A percentile compares a stretch with the other conserved stretches of the same genome.
These are phyloP conservation scores for Brachyrhaphis roseni DNA, from an alignment of 2,797 vertebrate genomes.

Conservation along the genomic window DNA sequence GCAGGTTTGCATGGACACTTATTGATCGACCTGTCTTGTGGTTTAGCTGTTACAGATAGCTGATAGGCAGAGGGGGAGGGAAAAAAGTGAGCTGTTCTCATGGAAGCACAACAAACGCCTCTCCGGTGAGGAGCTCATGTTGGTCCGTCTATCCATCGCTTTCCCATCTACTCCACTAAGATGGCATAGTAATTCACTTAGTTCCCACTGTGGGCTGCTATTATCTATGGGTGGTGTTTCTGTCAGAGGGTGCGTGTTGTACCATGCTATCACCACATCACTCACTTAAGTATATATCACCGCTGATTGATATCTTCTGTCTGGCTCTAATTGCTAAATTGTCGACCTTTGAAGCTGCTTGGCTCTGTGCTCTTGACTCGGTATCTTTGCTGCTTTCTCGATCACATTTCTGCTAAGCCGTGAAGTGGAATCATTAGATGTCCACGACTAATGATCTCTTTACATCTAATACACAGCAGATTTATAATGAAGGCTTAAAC, in stretches of 20 bases:
- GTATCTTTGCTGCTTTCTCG: conserved; percentile 22
- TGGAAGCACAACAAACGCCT: conserved; percentile 59
- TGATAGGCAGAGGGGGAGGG: conserved; percentile 53
- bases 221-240: conserved; percentile 65
- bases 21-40: conserved; percentile 70
- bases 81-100: conserved; percentile 45
- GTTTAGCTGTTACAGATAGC: conserved; percentile 62
- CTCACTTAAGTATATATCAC: conserved; percentile 62
- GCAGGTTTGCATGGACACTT: conserved; percentile 54
- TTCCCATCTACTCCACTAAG: conserved; percentile 43
- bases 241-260: conserved; percentile 52
- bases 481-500: background rate
- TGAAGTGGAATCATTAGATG: conserved; percentile 14
- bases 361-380: conserved; percentile 27
- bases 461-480: background rate
- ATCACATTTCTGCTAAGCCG: conserved; percentile 44
- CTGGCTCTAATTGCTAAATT: conserved; percentile 58
- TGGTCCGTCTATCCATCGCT: conserved; percentile 44
- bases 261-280: conserved; percentile 62
- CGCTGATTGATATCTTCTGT: conserved; percentile 60
- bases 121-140: conserved; percentile 34
- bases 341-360: conserved; percentile 56
- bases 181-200: conserved; percentile 72
- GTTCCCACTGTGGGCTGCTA: conserved; percentile 56
- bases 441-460: conserved; percentile 9